Conservation (phyloP, 2,113 vertebrate genomes). For the Aspidoscelis tigris region DNA sequence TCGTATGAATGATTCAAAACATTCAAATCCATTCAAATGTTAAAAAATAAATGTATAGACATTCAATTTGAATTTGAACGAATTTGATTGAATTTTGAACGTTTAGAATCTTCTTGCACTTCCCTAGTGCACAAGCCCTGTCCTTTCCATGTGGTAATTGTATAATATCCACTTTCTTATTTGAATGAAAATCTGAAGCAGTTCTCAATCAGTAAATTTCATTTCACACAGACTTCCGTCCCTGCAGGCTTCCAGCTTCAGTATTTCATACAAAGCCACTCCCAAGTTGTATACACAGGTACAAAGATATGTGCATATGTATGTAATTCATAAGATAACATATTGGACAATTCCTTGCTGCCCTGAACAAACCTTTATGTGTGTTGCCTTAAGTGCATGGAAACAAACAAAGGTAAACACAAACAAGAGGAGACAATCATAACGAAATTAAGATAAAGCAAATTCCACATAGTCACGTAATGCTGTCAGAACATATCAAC, state of each 20-base stretch:
- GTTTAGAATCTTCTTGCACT: too few relatives aligned
- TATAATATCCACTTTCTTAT: background rate
- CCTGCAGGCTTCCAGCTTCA: background rate
- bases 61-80: too few relatives aligned
- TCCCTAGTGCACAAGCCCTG: too few relatives aligned
- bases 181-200: background rate
- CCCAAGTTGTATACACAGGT: background rate
- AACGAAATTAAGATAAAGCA: conserved; percentile 78
- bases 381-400: conserved; percentile 28
- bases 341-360: too few relatives aligned
- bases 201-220: background rate
- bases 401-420: conserved; percentile 67
- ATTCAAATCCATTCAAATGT: too few relatives aligned
- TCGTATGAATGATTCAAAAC: too few relatives aligned
- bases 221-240: background rate
- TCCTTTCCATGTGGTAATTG: too few relatives aligned
- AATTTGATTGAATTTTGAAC: too few relatives aligned
- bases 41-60: too few relatives aligned
- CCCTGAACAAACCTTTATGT: conserved; percentile 21
- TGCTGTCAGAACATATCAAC: conserved; percentile 68
- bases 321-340: background rate
- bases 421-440: conserved; percentile 65
- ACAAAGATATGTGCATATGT: background rate
- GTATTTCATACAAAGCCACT: background rate
- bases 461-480: conserved; percentile 73